phyloP scores from a whole-genome alignment of 92 coral and sea anemone species.

The Plumapathes pennacea region DNA sequence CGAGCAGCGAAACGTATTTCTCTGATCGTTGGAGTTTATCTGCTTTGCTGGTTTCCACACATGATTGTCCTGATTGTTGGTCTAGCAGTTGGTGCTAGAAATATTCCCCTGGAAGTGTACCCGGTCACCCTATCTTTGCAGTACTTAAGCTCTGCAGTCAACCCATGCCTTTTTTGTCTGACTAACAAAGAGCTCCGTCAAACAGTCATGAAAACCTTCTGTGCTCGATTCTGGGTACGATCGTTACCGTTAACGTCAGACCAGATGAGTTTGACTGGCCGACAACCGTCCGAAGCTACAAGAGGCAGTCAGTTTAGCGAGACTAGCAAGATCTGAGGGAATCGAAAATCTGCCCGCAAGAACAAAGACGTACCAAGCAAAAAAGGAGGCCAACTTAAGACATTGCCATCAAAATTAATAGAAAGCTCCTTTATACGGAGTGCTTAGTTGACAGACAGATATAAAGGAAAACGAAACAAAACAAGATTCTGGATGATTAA shows the following conservation, averaged over 20 bases:
- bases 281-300: neutral
- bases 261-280: neutral
- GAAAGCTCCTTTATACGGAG: too few species aligned
- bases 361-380: too few species aligned
- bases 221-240: constrained; percentile 8
- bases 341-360: too few species aligned
- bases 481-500: too few species aligned
- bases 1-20: constrained; percentile 80
- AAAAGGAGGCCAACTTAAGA: too few species aligned
- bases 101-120: constrained; percentile 48
- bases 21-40: constrained; percentile 68
- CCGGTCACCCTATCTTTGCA: constrained; percentile 66
- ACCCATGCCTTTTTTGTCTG: constrained; percentile 77
- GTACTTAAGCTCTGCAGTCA: constrained; percentile 78
- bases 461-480: too few species aligned
- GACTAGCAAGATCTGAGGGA: too few species aligned
- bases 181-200: constrained; percentile 64
- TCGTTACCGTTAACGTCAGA: neutral
- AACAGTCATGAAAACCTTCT: constrained; percentile 33
- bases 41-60: constrained; percentile 78
- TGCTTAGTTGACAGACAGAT: too few species aligned
- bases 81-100: constrained; percentile 36
- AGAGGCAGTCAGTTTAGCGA: too few species aligned
- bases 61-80: constrained; percentile 53
- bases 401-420: too few species aligned